Conservation (phyloP, 2,797 vertebrate species). For the Prionace glauca region DNA sequence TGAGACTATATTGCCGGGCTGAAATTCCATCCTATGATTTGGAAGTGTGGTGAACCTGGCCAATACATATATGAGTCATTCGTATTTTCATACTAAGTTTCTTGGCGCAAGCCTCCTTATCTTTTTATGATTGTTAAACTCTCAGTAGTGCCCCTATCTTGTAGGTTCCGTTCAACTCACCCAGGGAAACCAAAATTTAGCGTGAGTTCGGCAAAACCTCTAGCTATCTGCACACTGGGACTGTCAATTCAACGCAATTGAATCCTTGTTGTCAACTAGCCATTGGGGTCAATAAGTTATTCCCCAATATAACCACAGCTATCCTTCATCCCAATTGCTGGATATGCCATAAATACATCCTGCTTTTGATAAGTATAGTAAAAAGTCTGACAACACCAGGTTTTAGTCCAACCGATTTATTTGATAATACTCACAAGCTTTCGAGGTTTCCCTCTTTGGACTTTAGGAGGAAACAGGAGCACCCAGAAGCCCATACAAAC, state of each 20-base stretch:
- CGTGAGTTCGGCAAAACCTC: background rate
- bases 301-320: background rate
- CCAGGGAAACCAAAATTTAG: background rate
- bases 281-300: background rate
- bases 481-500: too few relatives aligned
- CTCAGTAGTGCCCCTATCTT: background rate
- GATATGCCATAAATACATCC: background rate
- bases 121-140: background rate
- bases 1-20: background rate
- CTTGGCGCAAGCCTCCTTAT: background rate
- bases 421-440: too few relatives aligned
- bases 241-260: background rate
- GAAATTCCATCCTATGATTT: slow-evolving; percentile 20
- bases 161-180: background rate
- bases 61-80: background rate
- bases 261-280: background rate
- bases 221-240: background rate
- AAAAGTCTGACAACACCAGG: too few relatives aligned
- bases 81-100: background rate
- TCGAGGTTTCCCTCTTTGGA: too few relatives aligned
- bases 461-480: too few relatives aligned
- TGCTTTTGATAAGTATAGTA: too few relatives aligned
- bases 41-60: background rate
- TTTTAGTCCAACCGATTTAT: too few relatives aligned
- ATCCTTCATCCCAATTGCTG: background rate